Base-by-base conservation (phyloP, 2,113 vertebrate species). In the Pipra filicauda region DNA sequence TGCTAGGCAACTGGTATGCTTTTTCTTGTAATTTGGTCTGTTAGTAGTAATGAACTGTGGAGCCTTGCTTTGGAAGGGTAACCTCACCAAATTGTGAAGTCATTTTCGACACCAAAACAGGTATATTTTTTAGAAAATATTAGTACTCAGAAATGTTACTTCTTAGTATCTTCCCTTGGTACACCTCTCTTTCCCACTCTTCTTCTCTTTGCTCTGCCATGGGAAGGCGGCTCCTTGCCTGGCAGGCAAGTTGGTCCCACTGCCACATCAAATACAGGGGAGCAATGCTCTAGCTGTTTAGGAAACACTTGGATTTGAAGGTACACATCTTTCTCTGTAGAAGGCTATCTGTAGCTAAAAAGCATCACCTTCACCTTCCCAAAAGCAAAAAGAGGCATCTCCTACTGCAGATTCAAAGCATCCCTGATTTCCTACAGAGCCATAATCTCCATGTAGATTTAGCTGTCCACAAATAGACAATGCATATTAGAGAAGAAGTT, bases 21-120 rank as follows among this genome's bases (percentile, higher is more conserved):
- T 79, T 59, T 51, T 85, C 31, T n/a, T 86, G 28, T 59, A 11
- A 64, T 91, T 94, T 88, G 61, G 28, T 72, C 72, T 93, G 54
- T 30, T 59, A 74, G 33, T 52, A 74, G 72, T 11, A 73, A 46
- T 73, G 39, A 74, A 30, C 20, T 61, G 23, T 52, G 15, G 22
- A 89, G 65, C 77, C 44, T 35, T 78, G 19, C 71, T 92, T 39
- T 62, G 33, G 31, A 64, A 59, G 24, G 19, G 24, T 46, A 80
- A 72, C 71, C 13, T 90, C 23, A 39, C 21, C 15, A 51, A 69
- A 61, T 1, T 3, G 6, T n/a, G 17, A 70, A 14, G 22, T 74
- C 52, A 46, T 15, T 73, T 75, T 46, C 43, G 57, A 48, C 37
- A 46, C 37, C 15, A 26, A 88, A 81, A 51, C 10, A 12, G 33